phyloP scores from a whole-genome alignment of 2,888 invertebrate genomes.

The Gymnoscelis rufifasciata region DNA sequence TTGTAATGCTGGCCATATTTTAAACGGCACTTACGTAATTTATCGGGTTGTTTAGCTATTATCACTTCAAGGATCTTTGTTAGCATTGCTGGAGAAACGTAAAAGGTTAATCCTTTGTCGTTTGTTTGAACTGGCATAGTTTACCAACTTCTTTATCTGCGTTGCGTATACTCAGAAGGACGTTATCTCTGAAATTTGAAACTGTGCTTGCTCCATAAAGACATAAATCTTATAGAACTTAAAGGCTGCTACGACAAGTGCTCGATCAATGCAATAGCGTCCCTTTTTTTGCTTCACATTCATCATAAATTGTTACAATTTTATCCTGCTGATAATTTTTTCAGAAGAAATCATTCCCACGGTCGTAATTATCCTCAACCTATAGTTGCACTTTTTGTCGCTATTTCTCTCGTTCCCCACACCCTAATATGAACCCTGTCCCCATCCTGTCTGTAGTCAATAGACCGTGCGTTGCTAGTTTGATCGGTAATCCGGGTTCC shows the following conservation, averaged over 20 bases:
- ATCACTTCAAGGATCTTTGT: constrained; percentile 4
- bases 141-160: constrained; percentile 43
- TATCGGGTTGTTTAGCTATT: constrained; percentile 16
- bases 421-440: constrained; percentile 42
- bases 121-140: constrained; percentile 45
- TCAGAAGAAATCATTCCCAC: constrained; percentile 6
- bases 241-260: constrained; percentile 70
- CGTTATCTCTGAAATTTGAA: constrained; percentile 71
- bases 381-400: constrained; percentile 16
- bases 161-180: constrained; percentile 50
- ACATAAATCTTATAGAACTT: constrained; percentile 50
- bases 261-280: constrained; percentile 44
- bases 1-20: constrained; percentile 12
- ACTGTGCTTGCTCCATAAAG: constrained; percentile 66
- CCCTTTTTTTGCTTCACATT: constrained; percentile 36
- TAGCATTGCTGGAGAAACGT: constrained; percentile 8
- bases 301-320: constrained; percentile 6
- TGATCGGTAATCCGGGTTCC: constrained; percentile 62
- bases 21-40: constrained; percentile 12
- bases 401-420: constrained; percentile 28
- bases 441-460: constrained; percentile 52
- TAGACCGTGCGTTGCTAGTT: constrained; percentile 57
- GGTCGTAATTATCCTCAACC: constrained; percentile 11
- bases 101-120: constrained; percentile 34
- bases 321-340: constrained; percentile 8